Evolutionary conservation across 2,797 vertebrate species (phyloP), one percentile per base, ranked within the genome.

Genomic region (Urocyon cinereoargenteus): DNA sequence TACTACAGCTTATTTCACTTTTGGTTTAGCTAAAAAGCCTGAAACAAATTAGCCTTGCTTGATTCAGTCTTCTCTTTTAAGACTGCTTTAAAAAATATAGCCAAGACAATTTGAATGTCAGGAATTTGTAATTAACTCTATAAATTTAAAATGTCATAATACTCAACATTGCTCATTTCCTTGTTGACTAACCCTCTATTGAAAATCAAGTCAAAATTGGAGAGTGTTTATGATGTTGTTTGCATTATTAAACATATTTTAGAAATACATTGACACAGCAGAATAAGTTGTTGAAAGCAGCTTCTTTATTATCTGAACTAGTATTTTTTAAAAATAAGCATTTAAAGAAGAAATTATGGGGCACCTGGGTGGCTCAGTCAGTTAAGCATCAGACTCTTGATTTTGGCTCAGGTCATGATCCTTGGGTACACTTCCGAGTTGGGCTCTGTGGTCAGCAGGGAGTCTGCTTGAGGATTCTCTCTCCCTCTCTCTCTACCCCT

Each of bases 71-170:
- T 94, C 61, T 84, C n/a, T 77, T 85, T 73, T 64, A 92, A 78
- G 11, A 72, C 36, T 40, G 34, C 22, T 72, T 40, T 88, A 94
- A 49, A 96, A 93, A 79, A 26, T 2, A 68, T 28, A 89, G 4
- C 7, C 11, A 86, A 77, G 45, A 34, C 7, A 51, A 90, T 68
- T 77, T 87, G 61, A 90, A 86, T 45, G 40, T 96, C 96, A 84
- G 36, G 31, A 86, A 78, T 82, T 95, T 93, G 19, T 75, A 86
- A 90, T 85, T 90, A 95, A 90, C 88, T 91, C 49, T 91, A 59
- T 62, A 91, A 73, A 34, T 81, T 96, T 90, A 70, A 92, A 73
- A 62, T 89, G 51, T 77, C 81, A 10, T 77, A 59, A 68, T 2
- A 83, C 3, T 85, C 11, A 95, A 19, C 19, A 55, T 78, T 90